phyloP scores from a whole-genome alignment of 37 sponge, comb jelly and placozoan genomes.

The Chondrosia reniformis region DNA sequence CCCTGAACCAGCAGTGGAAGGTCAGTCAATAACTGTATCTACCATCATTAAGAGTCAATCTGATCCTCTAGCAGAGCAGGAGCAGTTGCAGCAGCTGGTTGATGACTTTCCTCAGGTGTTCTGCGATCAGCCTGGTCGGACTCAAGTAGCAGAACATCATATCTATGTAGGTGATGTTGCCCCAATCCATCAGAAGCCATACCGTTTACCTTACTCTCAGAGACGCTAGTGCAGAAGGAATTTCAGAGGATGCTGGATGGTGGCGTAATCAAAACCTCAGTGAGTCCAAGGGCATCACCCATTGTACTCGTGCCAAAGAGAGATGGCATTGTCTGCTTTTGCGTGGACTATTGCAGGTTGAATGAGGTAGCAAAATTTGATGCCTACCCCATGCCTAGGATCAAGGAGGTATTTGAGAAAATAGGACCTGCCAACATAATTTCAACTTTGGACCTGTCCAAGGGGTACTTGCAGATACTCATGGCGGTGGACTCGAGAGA shows the following conservation, averaged over 20 bases:
- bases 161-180: slow-evolving; percentile 5
- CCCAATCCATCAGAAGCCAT: slow-evolving; percentile 24
- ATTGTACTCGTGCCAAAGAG: slow-evolving; percentile 1
- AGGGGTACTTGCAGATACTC: slow-evolving; percentile 12
- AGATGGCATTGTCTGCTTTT: background rate
- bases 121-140: background rate
- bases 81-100: background rate
- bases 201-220: slow-evolving; percentile 7
- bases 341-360: background rate
- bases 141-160: background rate
- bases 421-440: background rate
- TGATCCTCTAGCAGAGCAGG: background rate
- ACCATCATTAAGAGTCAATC: too few species aligned
- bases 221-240: slow-evolving; percentile 21
- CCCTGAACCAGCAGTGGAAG: too few species aligned
- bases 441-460: slow-evolving; percentile 16
- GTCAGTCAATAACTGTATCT: too few species aligned
- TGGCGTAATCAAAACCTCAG: background rate
- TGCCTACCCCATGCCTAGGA: slow-evolving; percentile 12
- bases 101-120: slow-evolving; percentile 6
- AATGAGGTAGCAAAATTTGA: slow-evolving; percentile 16
- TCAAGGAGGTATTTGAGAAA: background rate
- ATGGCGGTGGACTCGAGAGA: background rate
- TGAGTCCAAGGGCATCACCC: slow-evolving; percentile 27
- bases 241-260: slow-evolving; percentile 1